Evolutionary conservation across 1,140 invertebrate genomes (phyloP).

Genomic region (Eupristina koningsbergeri): DNA sequence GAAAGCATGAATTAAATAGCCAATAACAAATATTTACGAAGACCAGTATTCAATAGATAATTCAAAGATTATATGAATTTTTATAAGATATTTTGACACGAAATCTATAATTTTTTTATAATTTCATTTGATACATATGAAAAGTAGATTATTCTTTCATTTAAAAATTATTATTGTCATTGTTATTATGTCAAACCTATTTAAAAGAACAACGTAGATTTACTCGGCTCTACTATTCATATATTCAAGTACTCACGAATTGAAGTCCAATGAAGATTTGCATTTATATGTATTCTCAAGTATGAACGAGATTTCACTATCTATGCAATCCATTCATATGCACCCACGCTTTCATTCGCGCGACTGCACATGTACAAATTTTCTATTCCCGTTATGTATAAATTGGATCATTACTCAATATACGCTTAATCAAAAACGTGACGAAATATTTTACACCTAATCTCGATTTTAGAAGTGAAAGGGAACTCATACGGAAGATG

Average conservation of each 20-base stretch:
- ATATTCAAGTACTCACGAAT: constrained; percentile 16
- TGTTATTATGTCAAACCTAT: background rate
- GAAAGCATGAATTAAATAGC: no score
- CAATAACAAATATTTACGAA: no score
- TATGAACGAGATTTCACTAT: background rate
- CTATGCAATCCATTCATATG: background rate
- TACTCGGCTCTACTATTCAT: background rate
- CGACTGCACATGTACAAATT: background rate
- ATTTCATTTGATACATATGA: no score
- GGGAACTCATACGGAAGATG: constrained; percentile 13
- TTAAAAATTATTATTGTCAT: no score
- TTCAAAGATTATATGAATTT: no score
- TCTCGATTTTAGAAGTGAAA: constrained; percentile 53
- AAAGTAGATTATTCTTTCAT: no score
- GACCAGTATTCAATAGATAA: no score
- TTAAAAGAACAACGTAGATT: background rate
- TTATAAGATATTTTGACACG: no score
- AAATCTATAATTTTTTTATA: no score
- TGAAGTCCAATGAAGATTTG: constrained; percentile 41
- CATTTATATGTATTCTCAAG: constrained; percentile 46
- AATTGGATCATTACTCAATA: constrained; percentile 57
- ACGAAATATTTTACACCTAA: constrained; percentile 52
- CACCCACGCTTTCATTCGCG: background rate
- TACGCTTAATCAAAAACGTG: constrained; percentile 62
- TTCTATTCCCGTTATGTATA: constrained; percentile 53